Conservation (phyloP, 2,797 vertebrate species). For the Amphiprion clarkii region DNA sequence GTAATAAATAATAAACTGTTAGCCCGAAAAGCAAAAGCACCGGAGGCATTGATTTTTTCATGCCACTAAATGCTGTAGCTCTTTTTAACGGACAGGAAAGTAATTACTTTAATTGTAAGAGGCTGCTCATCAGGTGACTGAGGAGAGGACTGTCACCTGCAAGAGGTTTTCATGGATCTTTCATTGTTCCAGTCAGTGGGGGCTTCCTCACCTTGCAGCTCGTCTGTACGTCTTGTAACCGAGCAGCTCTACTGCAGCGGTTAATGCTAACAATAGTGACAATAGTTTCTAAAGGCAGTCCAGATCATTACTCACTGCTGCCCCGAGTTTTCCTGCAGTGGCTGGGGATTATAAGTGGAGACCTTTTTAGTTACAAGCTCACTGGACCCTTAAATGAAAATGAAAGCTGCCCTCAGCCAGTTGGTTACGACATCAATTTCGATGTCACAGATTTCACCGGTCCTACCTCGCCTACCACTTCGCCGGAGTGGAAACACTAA, state of each 20-base stretch:
- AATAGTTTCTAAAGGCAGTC: constrained; percentile 17
- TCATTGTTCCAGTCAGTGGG: not conserved
- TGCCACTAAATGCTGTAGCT: too few relatives aligned
- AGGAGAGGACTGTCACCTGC: too few relatives aligned
- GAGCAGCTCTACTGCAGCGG: constrained; percentile 13
- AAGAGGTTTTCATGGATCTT: too few relatives aligned
- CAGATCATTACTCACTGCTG: constrained; percentile 34
- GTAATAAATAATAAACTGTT: too few relatives aligned
- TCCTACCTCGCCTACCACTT: constrained; percentile 30
- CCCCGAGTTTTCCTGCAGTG: constrained; percentile 26
- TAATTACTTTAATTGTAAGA: too few relatives aligned
- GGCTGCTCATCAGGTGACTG: too few relatives aligned
- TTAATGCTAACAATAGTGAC: constrained; percentile 30
- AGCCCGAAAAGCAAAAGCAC: too few relatives aligned
- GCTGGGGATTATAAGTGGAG: constrained; percentile 46
- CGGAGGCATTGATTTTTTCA: too few relatives aligned
- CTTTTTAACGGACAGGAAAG: too few relatives aligned
- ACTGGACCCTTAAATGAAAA: constrained; percentile 60
- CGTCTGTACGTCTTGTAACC: constrained; percentile 6
- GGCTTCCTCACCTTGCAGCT: constrained; percentile 9
- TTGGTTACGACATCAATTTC: constrained; percentile 40
- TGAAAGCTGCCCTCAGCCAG: constrained; percentile 49
- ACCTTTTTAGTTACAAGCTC: constrained; percentile 56
- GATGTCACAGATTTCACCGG: constrained; percentile 29
- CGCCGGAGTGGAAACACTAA: constrained; percentile 41